Evolutionary conservation across 2,113 vertebrate species (phyloP).

Genomic region (Trachemys scripta): DNA sequence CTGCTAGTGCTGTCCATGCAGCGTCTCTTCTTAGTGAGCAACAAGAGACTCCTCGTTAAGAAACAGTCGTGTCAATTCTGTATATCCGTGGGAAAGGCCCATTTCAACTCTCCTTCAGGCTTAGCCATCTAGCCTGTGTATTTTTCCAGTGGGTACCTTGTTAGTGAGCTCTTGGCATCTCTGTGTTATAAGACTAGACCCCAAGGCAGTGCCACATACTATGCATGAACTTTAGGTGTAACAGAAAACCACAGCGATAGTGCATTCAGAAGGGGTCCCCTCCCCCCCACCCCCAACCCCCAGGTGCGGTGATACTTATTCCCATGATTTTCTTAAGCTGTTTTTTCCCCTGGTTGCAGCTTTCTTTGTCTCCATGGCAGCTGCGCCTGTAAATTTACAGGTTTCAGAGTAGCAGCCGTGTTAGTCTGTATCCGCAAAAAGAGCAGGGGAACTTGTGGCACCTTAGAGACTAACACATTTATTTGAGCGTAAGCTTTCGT

Average conservation of each 20-base stretch:
- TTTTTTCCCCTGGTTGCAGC: not conserved
- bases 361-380: not conserved
- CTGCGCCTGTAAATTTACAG: not conserved
- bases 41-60: not conserved
- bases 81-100: not conserved
- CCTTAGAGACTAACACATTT: no score
- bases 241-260: not conserved
- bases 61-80: not conserved
- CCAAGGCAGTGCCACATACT: not conserved
- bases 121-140: accelerated
- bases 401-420: no score
- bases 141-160: not conserved
- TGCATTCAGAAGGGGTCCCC: not conserved
- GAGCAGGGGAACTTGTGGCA: no score
- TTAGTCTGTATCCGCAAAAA: no score
- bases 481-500: no score
- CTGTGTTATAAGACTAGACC: not conserved
- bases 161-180: accelerated
- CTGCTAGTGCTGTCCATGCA: not conserved
- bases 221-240: accelerated
- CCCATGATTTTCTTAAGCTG: not conserved
- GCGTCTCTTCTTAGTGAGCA: not conserved
- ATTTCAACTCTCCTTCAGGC: not conserved
- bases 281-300: no score
- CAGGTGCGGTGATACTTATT: not conserved